Conservation (phyloP, 1,140 invertebrate species). For the Coenobita brevimanus region DNA sequence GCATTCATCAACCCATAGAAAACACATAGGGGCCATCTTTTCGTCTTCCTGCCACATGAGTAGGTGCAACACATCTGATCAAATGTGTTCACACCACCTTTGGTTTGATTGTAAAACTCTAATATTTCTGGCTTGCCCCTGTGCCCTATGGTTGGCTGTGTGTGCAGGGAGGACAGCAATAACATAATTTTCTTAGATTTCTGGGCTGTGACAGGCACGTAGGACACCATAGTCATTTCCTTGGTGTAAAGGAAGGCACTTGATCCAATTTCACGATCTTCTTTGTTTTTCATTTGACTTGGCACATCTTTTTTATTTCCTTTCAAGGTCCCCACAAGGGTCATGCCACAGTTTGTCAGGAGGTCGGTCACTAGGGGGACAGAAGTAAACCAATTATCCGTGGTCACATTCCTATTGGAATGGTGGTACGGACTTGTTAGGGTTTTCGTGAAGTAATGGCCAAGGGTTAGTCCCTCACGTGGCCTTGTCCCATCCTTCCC, state of each 20-base stretch:
- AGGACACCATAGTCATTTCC: too few species aligned
- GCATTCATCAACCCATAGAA: slow-evolving; percentile 68
- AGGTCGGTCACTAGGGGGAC: too few species aligned
- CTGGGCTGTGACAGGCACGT: too few species aligned
- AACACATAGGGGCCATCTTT: slow-evolving; percentile 68
- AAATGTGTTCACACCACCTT: slow-evolving; percentile 73
- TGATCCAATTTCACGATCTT: too few species aligned
- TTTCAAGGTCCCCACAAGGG: neutral
- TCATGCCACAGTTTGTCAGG: too few species aligned
- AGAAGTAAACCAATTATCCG: slow-evolving; percentile 31
- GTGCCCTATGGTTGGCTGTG: too few species aligned
- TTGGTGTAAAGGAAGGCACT: too few species aligned
- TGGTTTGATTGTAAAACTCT: slow-evolving; percentile 73
- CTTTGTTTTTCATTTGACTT: too few species aligned
- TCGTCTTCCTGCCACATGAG: slow-evolving; percentile 44
- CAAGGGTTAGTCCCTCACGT: neutral
- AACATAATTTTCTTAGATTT: too few species aligned
- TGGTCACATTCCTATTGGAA: neutral
- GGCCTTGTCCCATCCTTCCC: neutral
- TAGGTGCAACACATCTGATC: slow-evolving; percentile 70
- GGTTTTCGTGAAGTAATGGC: neutral
- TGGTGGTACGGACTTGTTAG: neutral
- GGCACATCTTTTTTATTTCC: too few species aligned
- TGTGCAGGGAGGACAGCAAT: too few species aligned
- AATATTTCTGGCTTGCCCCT: too few species aligned